These are phyloP conservation scores for Denticeps clupeoides DNA, from an alignment of 2,797 vertebrate genomes.

Conservation along the genomic window DNA sequence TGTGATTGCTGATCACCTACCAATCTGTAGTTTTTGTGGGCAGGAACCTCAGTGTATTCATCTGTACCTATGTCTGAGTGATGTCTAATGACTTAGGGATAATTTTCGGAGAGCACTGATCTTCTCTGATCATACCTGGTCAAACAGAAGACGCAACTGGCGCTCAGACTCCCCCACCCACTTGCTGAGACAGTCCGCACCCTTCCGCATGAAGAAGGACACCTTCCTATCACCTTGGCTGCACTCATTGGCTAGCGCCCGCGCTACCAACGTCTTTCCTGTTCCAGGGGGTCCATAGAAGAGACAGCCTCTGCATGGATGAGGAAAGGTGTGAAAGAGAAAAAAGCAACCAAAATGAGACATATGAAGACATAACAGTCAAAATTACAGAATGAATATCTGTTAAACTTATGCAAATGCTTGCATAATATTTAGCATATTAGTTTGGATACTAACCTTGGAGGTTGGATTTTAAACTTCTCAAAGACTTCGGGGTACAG, in stretches of 20 bases:
- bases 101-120: too few species aligned
- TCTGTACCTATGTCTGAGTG: too few species aligned
- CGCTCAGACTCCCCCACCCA: slow-evolving; percentile 98
- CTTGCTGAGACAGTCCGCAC: slow-evolving; percentile 98
- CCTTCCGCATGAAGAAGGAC: slow-evolving; percentile 98
- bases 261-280: slow-evolving; percentile 94
- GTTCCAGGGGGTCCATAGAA: slow-evolving; percentile 97
- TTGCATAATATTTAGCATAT: too few species aligned
- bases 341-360: not conserved
- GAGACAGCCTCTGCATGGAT: slow-evolving; percentile 79
- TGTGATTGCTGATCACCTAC: too few species aligned
- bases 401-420: too few species aligned
- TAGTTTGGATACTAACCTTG: too few species aligned
- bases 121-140: slow-evolving; percentile 87
- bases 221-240: slow-evolving; percentile 93
- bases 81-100: too few species aligned
- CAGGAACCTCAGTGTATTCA: too few species aligned
- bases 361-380: not conserved
- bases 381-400: not conserved
- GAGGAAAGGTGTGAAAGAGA: not conserved
- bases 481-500: slow-evolving; percentile 97
- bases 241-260: slow-evolving; percentile 96
- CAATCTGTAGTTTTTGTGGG: too few species aligned
- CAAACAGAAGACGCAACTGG: slow-evolving; percentile 94
- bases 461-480: slow-evolving; percentile 97